These are phyloP conservation scores for Sparidentex hasta DNA, from an alignment of 2,797 vertebrate species.

Conservation along the genomic window DNA sequence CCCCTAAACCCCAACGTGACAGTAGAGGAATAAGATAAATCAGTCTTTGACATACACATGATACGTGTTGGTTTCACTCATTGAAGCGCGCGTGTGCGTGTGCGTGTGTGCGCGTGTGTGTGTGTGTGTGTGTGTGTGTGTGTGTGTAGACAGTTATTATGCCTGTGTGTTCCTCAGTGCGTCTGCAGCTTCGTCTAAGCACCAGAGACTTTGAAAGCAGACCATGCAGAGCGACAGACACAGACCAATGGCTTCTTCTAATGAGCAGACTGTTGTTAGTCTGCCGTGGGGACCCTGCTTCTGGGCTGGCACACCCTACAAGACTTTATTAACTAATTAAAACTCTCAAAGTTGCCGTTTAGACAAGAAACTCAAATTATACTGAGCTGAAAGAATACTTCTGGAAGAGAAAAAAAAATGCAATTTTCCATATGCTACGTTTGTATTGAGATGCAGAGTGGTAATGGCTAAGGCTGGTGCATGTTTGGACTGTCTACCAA, in stretches of 20 bases:
- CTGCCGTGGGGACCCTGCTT: constrained; percentile 68
- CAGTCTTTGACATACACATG: background rate
- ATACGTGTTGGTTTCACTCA: background rate
- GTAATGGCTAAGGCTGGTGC: background rate
- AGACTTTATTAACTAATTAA: constrained; percentile 73
- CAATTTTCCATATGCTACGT: background rate
- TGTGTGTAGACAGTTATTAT: constrained; percentile 4
- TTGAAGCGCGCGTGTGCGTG: background rate
- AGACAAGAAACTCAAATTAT: constrained; percentile 46
- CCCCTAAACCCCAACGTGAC: too few relatives aligned
- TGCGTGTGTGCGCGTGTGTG: constrained; percentile 12
- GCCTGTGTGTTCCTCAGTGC: constrained; percentile 17
- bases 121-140: background rate
- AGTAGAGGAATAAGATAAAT: background rate
- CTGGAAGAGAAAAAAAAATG: background rate
- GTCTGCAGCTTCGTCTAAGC: constrained; percentile 40
- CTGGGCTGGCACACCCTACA: constrained; percentile 44
- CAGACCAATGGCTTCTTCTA: constrained; percentile 77
- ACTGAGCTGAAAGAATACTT: constrained; percentile 21
- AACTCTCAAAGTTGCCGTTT: constrained; percentile 61
- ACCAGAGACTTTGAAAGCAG: constrained; percentile 67
- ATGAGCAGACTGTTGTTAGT: constrained; percentile 81
- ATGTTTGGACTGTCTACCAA: constrained; percentile 4
- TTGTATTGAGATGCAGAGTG: constrained; percentile 3
- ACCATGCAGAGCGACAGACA: constrained; percentile 72